A percentile compares a stretch with the other conserved stretches of the same genome.
phyloP scores from a whole-genome alignment of 2,113 vertebrate species.

The Dascyllus trimaculatus region DNA sequence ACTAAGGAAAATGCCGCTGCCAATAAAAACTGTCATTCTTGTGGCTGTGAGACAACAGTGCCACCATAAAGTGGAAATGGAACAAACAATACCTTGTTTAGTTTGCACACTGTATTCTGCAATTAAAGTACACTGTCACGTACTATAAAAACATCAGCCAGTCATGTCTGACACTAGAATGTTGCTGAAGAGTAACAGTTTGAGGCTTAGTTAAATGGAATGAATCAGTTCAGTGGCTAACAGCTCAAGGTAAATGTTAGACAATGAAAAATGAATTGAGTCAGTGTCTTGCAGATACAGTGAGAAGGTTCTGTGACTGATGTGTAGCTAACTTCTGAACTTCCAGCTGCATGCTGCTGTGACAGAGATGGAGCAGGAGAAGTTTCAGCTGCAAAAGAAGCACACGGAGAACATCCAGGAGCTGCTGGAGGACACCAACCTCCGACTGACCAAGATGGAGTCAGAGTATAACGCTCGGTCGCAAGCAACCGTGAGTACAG shows the following conservation, averaged over 20 bases:
- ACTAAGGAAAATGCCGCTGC: not conserved
- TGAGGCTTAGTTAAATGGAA: too few species aligned
- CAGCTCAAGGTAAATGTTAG: too few species aligned
- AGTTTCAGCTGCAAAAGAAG: slow-evolving; percentile 90
- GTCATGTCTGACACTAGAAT: too few species aligned
- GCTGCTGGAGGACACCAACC: slow-evolving; percentile 91
- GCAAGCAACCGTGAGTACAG: slow-evolving; percentile 87
- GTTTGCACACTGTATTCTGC: not conserved
- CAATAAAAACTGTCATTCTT: not conserved
- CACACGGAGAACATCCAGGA: slow-evolving; percentile 93
- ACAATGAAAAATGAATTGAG: too few species aligned
- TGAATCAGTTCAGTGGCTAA: too few species aligned
- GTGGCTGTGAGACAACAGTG: not conserved
- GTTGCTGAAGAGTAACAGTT: too few species aligned
- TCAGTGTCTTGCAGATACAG: too few species aligned
- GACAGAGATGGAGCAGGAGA: slow-evolving; percentile 94
- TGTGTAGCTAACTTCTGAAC: slow-evolving; percentile 8
- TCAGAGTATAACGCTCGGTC: slow-evolving; percentile 87
- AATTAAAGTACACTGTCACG: too few species aligned
- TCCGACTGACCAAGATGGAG: slow-evolving; percentile 91
- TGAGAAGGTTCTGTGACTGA: slow-evolving; percentile 7
- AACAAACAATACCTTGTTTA: not conserved
- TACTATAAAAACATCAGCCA: too few species aligned
- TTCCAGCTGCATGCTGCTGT: slow-evolving; percentile 88
- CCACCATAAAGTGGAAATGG: not conserved